A percentile compares a stretch with the other conserved stretches of the same genome.
phyloP scores from a whole-genome alignment of 2,113 vertebrate genomes.

The Antennarius striatus region DNA sequence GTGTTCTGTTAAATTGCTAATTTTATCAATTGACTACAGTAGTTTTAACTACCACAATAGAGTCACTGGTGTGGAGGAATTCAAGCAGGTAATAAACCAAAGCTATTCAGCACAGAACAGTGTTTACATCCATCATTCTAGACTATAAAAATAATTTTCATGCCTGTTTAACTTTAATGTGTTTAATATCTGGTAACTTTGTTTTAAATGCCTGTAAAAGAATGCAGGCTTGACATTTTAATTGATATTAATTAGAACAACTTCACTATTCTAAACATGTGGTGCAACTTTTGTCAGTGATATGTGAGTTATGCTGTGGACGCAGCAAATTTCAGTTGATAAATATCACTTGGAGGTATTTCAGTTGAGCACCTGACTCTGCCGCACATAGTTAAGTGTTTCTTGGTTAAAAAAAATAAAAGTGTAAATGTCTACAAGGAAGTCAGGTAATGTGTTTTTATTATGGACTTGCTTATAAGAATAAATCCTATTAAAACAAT shows the following conservation, averaged over 20 bases:
- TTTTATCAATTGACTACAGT: no score
- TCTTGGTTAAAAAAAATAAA: slow-evolving; percentile 1
- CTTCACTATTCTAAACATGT: not conserved
- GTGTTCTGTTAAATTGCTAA: no score
- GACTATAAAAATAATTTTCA: not conserved
- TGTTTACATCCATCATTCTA: not conserved
- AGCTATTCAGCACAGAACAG: no score
- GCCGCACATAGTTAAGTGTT: no score
- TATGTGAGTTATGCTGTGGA: not conserved
- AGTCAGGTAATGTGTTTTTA: not conserved
- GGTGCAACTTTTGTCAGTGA: not conserved
- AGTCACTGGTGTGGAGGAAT: no score
- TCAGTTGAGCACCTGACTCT: not conserved
- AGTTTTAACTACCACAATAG: no score
- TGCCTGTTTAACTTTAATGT: not conserved
- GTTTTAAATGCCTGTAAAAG: not conserved
- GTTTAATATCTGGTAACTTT: not conserved
- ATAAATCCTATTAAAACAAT: no score
- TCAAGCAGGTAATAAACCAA: no score
- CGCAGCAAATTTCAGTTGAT: not conserved
- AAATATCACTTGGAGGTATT: not conserved
- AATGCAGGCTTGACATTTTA: not conserved
- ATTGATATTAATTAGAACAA: not conserved
- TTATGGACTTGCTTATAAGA: not conserved
- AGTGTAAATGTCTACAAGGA: not conserved